Conservation (phyloP, 92 coral and sea anemone species). For the Porites divaricata region DNA sequence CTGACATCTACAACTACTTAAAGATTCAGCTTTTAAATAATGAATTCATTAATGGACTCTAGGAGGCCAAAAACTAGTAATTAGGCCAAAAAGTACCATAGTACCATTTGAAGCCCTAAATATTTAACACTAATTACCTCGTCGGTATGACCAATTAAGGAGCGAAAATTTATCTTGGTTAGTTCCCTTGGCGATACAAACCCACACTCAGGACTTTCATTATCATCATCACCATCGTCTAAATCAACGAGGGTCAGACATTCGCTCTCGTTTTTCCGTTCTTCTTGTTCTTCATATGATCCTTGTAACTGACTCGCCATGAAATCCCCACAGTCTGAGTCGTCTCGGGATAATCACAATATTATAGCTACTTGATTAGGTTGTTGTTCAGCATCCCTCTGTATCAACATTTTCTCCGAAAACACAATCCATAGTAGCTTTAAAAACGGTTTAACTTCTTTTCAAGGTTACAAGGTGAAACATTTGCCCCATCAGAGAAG, state of each 20-base stretch:
- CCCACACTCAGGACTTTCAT: constrained; percentile 43
- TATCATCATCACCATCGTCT: constrained; percentile 42
- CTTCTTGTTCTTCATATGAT: background rate
- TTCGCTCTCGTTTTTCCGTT: constrained; percentile 5
- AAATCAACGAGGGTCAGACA: constrained; percentile 51
- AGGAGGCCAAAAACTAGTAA: too few relatives aligned
- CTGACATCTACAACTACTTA: too few relatives aligned
- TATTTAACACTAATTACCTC: constrained; percentile 57
- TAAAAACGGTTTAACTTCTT: background rate
- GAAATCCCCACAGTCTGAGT: background rate
- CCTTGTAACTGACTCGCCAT: constrained; percentile 1
- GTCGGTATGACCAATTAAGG: constrained; percentile 94
- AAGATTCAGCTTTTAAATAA: too few relatives aligned
- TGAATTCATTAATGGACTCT: too few relatives aligned
- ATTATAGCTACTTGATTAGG: too few relatives aligned
- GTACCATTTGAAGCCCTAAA: too few relatives aligned
- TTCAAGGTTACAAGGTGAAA: background rate
- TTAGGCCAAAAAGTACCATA: too few relatives aligned
- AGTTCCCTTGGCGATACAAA: constrained; percentile 81
- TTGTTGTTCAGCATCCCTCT: too few relatives aligned
- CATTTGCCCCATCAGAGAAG: background rate
- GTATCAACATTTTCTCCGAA: background rate
- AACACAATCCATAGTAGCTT: background rate
- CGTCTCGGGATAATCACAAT: too few relatives aligned
- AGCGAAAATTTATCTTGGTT: constrained; percentile 85